Evolutionary conservation across 2,888 invertebrate genomes (phyloP), one percentile per base, ranked within the genome.

Genomic region (Melipona bicolor): DNA sequence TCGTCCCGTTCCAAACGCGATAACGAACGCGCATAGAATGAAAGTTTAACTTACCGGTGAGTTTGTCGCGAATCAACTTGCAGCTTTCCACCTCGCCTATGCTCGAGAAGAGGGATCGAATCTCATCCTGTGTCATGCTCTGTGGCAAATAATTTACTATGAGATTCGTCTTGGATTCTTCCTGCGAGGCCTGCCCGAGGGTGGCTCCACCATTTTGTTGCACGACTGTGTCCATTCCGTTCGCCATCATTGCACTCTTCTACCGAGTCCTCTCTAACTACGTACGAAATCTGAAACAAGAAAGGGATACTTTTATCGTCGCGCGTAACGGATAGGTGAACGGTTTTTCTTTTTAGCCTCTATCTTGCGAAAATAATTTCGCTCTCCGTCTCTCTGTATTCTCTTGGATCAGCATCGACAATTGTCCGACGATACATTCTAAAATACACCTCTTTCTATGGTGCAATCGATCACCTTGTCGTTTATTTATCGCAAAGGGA

Each of bases 91-190:
- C 99, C 95, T 99, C 99, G 81, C 99, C 99, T 94, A 99, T 99
- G 95, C 98, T 98, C 79, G 99, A 98, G 96, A 99, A 99, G 77
- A 99, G 96, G 80, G 99, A 98, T 87, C 99, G 96, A 89, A 99
- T 99, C 95, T 99, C 99, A 95, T 99, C 99, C 95, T 99, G 99
- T 79, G 99, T 99, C 99, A 99, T 99, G 92, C 98, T 99, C 96
- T 99, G 99, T 86, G 99, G 99, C 95, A 99, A 96, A 95, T 99
- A 99, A 96, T 99, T 99, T 94, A 99, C 99, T 95, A 99, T 99
- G 91, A 99, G 97, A 96, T 99, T 99, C 92, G 99, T 99, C 96
- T 98, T 98, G 93, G 98, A 98, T 96, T 99, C 98, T 95, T 98
- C 98, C 89, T 94, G 94, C 85, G 94, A 94, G 85, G 94, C 93